These are phyloP conservation scores for Mustela lutreola DNA, from an alignment of 2,113 vertebrate genomes.

Conservation along the genomic window DNA sequence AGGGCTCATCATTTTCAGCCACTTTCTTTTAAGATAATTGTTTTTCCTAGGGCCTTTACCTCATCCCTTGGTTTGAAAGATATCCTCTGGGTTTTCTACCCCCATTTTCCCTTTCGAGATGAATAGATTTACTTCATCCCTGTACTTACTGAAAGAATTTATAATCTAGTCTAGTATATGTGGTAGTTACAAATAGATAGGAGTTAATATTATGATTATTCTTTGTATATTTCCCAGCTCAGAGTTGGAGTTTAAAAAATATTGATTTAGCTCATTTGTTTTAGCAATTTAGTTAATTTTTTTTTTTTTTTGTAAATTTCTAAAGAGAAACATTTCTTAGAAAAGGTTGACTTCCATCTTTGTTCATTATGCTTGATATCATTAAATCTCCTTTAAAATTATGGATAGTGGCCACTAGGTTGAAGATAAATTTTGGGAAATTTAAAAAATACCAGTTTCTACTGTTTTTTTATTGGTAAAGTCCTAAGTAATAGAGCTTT, in stretches of 20 bases:
- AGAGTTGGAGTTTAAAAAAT: conserved; percentile 13
- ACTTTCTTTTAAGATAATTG: background rate
- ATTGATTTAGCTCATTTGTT: conserved; percentile 21
- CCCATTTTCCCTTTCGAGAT: background rate
- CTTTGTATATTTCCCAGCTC: background rate
- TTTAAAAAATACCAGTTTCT: conserved; percentile 46
- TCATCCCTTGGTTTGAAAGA: background rate
- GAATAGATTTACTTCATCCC: background rate
- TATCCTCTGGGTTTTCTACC: background rate
- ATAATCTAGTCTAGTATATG: background rate
- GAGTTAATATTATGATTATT: conserved; percentile 20
- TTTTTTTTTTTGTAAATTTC: conserved; percentile 3
- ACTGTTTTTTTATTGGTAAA: conserved; percentile 30
- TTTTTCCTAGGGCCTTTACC: background rate
- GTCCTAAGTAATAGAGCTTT: conserved; percentile 26
- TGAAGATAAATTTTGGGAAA: background rate
- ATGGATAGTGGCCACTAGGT: background rate
- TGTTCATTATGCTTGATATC: conserved; percentile 43
- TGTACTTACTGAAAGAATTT: background rate
- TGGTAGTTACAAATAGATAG: conserved; percentile 31
- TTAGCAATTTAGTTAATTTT: conserved; percentile 35
- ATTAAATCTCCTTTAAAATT: background rate
- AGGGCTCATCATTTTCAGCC: background rate
- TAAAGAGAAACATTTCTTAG: conserved; percentile 49
- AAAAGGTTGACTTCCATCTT: background rate